A percentile compares a stretch with the other conserved stretches of the same genome.
phyloP scores from a whole-genome alignment of 2,113 vertebrate genomes.

The Murina feae region DNA sequence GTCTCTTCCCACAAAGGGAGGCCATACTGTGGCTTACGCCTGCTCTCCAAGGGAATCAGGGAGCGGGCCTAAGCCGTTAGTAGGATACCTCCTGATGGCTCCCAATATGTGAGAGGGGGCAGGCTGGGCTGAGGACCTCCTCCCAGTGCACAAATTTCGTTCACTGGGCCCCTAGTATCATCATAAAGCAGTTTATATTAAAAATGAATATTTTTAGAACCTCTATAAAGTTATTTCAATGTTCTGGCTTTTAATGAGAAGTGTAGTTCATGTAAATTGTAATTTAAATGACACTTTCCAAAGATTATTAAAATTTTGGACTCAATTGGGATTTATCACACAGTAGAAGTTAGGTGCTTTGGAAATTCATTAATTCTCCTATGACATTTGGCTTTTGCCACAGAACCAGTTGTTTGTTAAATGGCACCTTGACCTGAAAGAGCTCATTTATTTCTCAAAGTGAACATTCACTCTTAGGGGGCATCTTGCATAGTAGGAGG shows the following conservation, averaged over 20 bases:
- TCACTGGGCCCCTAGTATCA: too few relatives aligned
- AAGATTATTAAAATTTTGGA: constrained; percentile 23
- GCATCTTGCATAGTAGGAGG: neutral
- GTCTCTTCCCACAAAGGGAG: too few relatives aligned
- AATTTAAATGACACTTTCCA: constrained; percentile 39
- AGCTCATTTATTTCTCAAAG: constrained; percentile 4
- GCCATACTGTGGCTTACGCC: too few relatives aligned
- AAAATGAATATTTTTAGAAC: neutral
- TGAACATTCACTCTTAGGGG: neutral
- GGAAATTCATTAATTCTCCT: constrained; percentile 24
- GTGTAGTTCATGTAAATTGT: constrained; percentile 43
- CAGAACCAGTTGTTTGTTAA: constrained; percentile 22
- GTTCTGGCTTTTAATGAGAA: constrained; percentile 40
- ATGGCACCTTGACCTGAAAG: constrained; percentile 13
- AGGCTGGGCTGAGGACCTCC: too few relatives aligned
- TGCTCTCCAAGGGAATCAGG: too few relatives aligned
- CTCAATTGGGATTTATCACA: neutral
- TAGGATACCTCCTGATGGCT: too few relatives aligned
- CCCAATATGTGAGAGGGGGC: too few relatives aligned
- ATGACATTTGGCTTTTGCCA: constrained; percentile 32
- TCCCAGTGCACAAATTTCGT: too few relatives aligned
- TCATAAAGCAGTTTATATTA: neutral
- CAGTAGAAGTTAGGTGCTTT: constrained; percentile 20
- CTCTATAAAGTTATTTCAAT: constrained; percentile 15
- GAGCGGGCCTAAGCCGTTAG: too few relatives aligned